Evolutionary conservation across 2,888 invertebrate species (phyloP).

Genomic region (Limnephilus auricula): DNA sequence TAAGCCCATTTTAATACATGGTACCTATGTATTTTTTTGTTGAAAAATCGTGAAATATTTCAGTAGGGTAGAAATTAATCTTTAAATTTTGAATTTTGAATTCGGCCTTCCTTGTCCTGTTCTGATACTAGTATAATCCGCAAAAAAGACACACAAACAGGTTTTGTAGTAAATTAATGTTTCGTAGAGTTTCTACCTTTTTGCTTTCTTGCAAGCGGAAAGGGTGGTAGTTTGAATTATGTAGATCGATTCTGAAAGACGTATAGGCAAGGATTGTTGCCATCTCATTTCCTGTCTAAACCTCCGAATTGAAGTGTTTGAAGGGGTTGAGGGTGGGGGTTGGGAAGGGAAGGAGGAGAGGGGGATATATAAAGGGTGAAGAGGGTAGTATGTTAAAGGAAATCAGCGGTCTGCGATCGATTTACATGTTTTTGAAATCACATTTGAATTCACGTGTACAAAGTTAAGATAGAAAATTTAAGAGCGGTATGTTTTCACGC

Average conservation of each 20-base stretch:
- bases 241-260: conserved; percentile 8
- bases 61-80: conserved; percentile 2
- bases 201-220: not conserved
- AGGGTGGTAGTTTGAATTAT: not conserved
- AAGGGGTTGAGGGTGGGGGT: not conserved
- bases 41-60: not conserved
- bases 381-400: conserved; percentile 19
- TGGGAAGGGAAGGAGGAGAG: not conserved
- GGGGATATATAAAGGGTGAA: not conserved
- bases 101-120: not conserved
- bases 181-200: not conserved
- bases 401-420: conserved; percentile 25
- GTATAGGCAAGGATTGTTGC: conserved; percentile 12
- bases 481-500: not conserved
- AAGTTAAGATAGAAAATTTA: not conserved
- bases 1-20: not conserved
- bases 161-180: not conserved
- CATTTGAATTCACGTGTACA: conserved; percentile 8
- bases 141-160: not conserved
- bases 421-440: conserved; percentile 3
- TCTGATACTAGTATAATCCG: not conserved
- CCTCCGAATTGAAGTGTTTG: conserved; percentile 26
- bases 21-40: not conserved
- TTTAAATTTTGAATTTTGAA: not conserved
- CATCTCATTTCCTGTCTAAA: conserved; percentile 26